Evolutionary conservation across 2,888 invertebrate genomes (phyloP).

Genomic region (Melanotus villosus): DNA sequence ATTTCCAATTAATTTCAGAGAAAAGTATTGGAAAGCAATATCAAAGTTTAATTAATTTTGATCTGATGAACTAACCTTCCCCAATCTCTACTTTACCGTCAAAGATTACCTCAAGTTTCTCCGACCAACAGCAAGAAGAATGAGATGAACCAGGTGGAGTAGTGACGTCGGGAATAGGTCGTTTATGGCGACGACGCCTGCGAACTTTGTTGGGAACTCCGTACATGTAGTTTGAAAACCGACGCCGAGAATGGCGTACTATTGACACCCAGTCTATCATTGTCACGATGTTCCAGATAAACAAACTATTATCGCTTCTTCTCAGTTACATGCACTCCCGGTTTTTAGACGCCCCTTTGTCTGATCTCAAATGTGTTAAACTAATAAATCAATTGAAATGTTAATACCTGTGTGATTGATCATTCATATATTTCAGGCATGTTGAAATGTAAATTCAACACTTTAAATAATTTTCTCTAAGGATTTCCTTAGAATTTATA

Average conservation of each 20-base stretch:
- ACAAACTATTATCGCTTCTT: neutral
- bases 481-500: too few species aligned
- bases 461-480: too few species aligned
- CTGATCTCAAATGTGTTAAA: neutral
- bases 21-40: neutral
- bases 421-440: too few species aligned
- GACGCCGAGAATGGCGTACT: constrained; percentile 78
- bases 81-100: neutral
- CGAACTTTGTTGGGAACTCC: constrained; percentile 77
- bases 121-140: constrained; percentile 68
- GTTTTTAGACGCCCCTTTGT: neutral
- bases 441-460: too few species aligned
- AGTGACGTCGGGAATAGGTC: constrained; percentile 27
- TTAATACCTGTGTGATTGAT: too few species aligned
- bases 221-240: constrained; percentile 81
- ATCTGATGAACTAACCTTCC: neutral
- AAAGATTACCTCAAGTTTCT: constrained; percentile 60
- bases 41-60: neutral
- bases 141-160: constrained; percentile 48
- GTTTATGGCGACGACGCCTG: constrained; percentile 69
- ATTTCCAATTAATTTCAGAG: neutral
- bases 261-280: constrained; percentile 88
- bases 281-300: constrained; percentile 38
- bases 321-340: neutral
- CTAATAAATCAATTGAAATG: neutral